phyloP scores from a whole-genome alignment of 2,797 vertebrate species.

The Poecilia gillii region DNA sequence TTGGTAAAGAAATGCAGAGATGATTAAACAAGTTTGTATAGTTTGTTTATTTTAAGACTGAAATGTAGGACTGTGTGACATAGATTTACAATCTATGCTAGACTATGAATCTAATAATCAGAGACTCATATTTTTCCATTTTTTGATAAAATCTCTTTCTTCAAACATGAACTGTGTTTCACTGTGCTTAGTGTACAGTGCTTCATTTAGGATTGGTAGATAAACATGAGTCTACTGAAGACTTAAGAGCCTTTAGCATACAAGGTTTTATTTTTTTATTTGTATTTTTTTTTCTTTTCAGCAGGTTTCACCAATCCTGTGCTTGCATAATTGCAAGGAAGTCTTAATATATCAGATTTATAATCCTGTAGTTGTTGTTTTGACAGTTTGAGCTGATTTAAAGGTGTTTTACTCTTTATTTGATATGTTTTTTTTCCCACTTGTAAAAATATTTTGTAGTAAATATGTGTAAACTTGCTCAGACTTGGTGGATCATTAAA shows the following conservation, averaged over 20 bases:
- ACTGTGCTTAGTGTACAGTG: conserved; percentile 53
- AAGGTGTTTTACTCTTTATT: conserved; percentile 1
- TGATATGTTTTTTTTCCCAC: conserved; percentile 2
- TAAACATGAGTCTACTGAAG: conserved; percentile 19
- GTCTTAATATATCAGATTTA: conserved; percentile 24
- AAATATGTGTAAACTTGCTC: conserved; percentile 11
- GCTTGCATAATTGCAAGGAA: conserved; percentile 40
- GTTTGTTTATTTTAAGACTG: conserved; percentile 55
- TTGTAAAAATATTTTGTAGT: conserved; percentile 9
- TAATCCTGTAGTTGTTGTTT: background rate
- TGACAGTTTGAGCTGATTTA: background rate
- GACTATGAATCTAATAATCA: conserved; percentile 24
- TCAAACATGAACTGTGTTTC: conserved; percentile 48
- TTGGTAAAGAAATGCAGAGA: conserved; percentile 29
- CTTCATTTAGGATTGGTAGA: conserved; percentile 53
- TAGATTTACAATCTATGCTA: conserved; percentile 7
- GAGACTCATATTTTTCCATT: conserved; percentile 46
- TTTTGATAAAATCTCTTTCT: conserved; percentile 44
- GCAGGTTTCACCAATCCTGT: conserved; percentile 25
- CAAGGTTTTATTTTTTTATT: background rate
- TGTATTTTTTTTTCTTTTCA: conserved; percentile 14
- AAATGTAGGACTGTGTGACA: conserved; percentile 30
- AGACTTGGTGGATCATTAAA: conserved; percentile 49
- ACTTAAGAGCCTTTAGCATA: background rate
- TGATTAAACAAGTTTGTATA: conserved; percentile 46